phyloP scores from a whole-genome alignment of 1,140 invertebrate species.

The Radopholus similis region DNA sequence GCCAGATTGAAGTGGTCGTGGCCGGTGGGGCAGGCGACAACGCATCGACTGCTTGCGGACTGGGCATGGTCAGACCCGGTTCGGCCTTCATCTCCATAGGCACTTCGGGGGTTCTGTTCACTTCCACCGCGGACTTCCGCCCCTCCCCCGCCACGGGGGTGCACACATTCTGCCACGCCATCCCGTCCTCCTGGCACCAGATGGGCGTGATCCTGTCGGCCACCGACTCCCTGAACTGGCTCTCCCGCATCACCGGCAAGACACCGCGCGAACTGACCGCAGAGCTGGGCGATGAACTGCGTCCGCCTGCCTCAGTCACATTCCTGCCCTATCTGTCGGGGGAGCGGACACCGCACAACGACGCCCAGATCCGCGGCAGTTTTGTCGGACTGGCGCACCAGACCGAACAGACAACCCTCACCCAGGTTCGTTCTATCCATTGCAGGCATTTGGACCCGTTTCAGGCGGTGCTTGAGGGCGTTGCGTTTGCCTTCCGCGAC shows the following conservation, averaged over 20 bases:
- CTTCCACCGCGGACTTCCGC: slow-evolving; percentile 8
- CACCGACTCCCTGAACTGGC: slow-evolving; percentile 24
- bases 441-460: slow-evolving; percentile 8
- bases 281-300: not conserved
- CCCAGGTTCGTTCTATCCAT: not conserved
- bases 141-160: slow-evolving; percentile 4
- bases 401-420: slow-evolving; percentile 7
- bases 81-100: slow-evolving; percentile 24
- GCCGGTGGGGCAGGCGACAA: slow-evolving; percentile 29
- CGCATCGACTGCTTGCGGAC: slow-evolving; percentile 20
- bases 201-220: slow-evolving; percentile 27
- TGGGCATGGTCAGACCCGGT: slow-evolving; percentile 16
- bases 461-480: slow-evolving; percentile 27
- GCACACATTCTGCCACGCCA: slow-evolving; percentile 24
- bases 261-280: slow-evolving; percentile 1
- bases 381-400: slow-evolving; percentile 21
- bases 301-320: not conserved
- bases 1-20: slow-evolving; percentile 1
- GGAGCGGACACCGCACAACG: slow-evolving; percentile 32
- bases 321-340: slow-evolving; percentile 32
- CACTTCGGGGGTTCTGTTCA: slow-evolving; percentile 28
- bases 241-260: not conserved
- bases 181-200: slow-evolving; percentile 21
- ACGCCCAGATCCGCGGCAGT: slow-evolving; percentile 9
- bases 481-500: slow-evolving; percentile 21